Conservation (phyloP, 1,140 invertebrate species). For the Lordiphosa collinella region DNA sequence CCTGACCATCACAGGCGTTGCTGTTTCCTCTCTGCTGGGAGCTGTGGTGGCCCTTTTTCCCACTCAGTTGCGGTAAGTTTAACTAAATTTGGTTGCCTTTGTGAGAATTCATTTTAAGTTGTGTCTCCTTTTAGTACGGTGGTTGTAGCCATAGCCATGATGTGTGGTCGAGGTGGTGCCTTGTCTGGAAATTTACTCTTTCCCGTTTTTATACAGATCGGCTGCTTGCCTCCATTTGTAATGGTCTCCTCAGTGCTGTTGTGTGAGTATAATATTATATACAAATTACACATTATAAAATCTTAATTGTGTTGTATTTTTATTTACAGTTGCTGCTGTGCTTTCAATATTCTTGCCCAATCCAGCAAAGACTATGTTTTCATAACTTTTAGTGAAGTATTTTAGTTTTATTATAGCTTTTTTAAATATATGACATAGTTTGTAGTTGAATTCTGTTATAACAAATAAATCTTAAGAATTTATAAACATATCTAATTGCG, state of each 20-base stretch:
- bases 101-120: not conserved
- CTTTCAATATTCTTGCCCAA: constrained; percentile 58
- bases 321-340: constrained; percentile 37
- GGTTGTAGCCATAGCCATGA: constrained; percentile 68
- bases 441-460: not conserved
- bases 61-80: constrained; percentile 62
- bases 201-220: constrained; percentile 63
- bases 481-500: too few species aligned
- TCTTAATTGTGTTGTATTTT: not conserved
- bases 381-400: constrained; percentile 8
- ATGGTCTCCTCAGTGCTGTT: constrained; percentile 65
- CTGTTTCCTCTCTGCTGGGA: constrained; percentile 65
- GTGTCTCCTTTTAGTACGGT: constrained; percentile 39
- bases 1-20: constrained; percentile 58
- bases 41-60: constrained; percentile 69
- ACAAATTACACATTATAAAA: not conserved
- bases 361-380: constrained; percentile 49
- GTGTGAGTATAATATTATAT: constrained; percentile 35
- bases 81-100: not conserved
- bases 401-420: not conserved
- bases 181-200: constrained; percentile 73
- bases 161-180: constrained; percentile 72
- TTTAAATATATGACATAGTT: not conserved
- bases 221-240: constrained; percentile 72
- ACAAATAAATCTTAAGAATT: too few species aligned